Conservation (phyloP, 2,888 invertebrate genomes). For the Dascillus cervinus region DNA sequence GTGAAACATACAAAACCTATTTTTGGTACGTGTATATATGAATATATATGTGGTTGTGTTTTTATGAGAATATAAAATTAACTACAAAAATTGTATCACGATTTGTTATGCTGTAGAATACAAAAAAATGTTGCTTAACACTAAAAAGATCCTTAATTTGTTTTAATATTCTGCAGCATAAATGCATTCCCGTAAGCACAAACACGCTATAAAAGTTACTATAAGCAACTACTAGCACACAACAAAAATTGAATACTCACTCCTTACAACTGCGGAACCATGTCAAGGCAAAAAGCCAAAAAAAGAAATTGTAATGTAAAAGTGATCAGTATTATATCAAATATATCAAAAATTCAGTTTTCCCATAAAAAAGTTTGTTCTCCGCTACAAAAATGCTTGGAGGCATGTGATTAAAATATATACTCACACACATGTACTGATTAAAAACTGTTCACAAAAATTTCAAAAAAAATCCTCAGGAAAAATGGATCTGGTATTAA, state of each 20-base stretch:
- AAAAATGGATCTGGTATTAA: constrained; percentile 21
- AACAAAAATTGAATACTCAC: constrained; percentile 62
- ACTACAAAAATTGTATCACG: too few relatives aligned
- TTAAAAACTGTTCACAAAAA: constrained; percentile 30
- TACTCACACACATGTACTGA: constrained; percentile 67
- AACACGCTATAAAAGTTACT: constrained; percentile 15
- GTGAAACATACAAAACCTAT: constrained; percentile 24
- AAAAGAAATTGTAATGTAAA: constrained; percentile 46
- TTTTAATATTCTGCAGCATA: too few relatives aligned
- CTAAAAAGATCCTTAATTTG: too few relatives aligned
- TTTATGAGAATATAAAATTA: too few relatives aligned
- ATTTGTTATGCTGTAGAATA: too few relatives aligned
- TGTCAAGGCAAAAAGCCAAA: constrained; percentile 64
- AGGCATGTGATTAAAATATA: constrained; percentile 30
- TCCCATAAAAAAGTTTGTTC: constrained; percentile 28
- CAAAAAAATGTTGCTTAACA: too few relatives aligned
- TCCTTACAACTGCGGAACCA: constrained; percentile 60
- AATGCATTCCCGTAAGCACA: too few relatives aligned
- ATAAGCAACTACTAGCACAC: constrained; percentile 36
- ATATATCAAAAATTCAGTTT: constrained; percentile 26
- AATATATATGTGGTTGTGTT: too few relatives aligned
- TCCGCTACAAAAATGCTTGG: constrained; percentile 46
- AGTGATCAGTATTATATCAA: constrained; percentile 32
- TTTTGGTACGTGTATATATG: constrained; percentile 11
- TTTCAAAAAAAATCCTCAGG: constrained; percentile 17